Evolutionary conservation across 2,888 invertebrate genomes (phyloP), one percentile per base, ranked within the genome.

Genomic region (Osedax fenrisi): DNA sequence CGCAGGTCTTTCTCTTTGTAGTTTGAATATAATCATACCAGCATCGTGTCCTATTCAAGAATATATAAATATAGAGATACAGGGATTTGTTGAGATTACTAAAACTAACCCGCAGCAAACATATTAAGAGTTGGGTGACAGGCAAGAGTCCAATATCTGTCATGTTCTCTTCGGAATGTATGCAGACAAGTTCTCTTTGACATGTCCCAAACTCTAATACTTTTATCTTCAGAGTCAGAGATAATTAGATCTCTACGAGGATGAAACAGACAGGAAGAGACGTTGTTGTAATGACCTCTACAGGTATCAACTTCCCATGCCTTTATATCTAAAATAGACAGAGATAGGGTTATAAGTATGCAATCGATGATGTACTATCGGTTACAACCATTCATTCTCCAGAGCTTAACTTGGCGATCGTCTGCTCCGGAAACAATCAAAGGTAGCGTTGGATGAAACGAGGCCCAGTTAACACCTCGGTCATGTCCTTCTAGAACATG

Each of bases 271-370:
- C 92, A 94, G 82, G 96, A 96, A 0, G 96, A 97, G 1, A 98
- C 97, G 85, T 99, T 99, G 87, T 97, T 95, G 87, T 97, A 98
- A 84, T 98, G 98, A 0, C 98, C 98, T n/a, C 98, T 90, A 81
- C 96, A 98, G 0, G 96, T 94, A 86, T 99, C 98, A 64, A 98
- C 93, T 84, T 98, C 97, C 96, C 96, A 97, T 0, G 96, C 97
- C 88, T 90, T 86, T 59, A 85, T 83, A 73, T 87, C 86, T 82
- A 83, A 23, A 77, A 77, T n/a, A n/a, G n/a, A n/a, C 2, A 22
- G 10, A 3, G 3, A 61, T 61, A 61, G 10, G 22, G 25, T 22
- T 23, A 3, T 13, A 72, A 61, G 10, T 13, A 21, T n/a, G 10
- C 10, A 71, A 24, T 71, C 13, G 5, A 41, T 3, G 26, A 70